phyloP scores from a whole-genome alignment of 1,140 invertebrate species.

The Bombus cullumanus region DNA sequence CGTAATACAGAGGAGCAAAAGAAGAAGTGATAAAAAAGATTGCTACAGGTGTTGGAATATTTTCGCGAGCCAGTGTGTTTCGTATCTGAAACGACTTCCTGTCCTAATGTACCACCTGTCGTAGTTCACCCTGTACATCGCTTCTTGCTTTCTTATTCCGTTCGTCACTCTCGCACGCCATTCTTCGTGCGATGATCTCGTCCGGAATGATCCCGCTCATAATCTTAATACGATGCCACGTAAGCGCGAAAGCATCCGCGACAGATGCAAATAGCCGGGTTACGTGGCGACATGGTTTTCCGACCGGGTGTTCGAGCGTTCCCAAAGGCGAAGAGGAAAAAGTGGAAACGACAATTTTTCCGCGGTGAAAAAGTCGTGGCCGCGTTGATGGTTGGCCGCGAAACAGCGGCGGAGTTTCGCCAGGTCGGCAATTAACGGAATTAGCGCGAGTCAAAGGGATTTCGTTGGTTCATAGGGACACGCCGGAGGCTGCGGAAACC shows the following conservation, averaged over 20 bases:
- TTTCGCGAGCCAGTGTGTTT: no score
- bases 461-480: conserved; percentile 9
- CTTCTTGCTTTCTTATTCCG: neutral
- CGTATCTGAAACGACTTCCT: no score
- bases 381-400: neutral
- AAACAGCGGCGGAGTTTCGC: conserved; percentile 1
- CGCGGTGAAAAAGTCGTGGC: conserved; percentile 24
- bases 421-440: conserved; percentile 61
- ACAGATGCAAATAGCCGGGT: neutral
- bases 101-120: no score
- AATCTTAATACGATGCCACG: neutral
- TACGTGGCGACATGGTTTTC: neutral
- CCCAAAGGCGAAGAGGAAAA: neutral
- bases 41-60: no score
- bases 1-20: no score
- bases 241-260: neutral
- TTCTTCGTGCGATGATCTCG: neutral
- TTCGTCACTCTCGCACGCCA: no score
- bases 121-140: no score
- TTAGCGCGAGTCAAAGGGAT: conserved; percentile 59
- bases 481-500: no score
- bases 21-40: no score
- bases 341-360: conserved; percentile 24
- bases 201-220: neutral
- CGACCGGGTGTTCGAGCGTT: neutral